Conservation (phyloP, 2,888 invertebrate species). For the Eupithecia inturbata region DNA sequence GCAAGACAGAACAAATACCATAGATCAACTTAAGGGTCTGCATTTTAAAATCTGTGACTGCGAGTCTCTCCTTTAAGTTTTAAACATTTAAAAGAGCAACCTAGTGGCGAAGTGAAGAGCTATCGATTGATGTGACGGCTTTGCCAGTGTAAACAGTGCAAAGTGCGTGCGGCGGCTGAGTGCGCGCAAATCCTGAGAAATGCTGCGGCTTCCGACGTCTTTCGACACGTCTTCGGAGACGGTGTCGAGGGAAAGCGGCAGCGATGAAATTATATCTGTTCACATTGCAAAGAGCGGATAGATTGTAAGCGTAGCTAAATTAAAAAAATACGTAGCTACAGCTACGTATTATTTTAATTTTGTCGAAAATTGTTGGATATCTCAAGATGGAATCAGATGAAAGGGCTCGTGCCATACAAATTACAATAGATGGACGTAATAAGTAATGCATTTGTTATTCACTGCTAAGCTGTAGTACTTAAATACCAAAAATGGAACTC, state of each 20-base stretch:
- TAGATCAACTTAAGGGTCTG: background rate
- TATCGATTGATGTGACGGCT: constrained; percentile 29
- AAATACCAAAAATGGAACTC: background rate
- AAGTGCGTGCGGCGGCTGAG: constrained; percentile 69
- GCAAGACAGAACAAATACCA: too few species aligned
- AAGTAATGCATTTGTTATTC: too few species aligned
- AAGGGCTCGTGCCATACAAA: background rate
- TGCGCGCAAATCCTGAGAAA: constrained; percentile 76
- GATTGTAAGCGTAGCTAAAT: background rate
- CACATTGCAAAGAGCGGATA: background rate
- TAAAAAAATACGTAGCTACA: too few species aligned
- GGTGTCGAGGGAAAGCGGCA: constrained; percentile 40
- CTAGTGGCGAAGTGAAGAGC: constrained; percentile 18
- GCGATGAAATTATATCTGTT: constrained; percentile 4
- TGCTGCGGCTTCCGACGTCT: constrained; percentile 69
- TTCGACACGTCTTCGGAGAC: constrained; percentile 65
- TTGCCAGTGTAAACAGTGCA: constrained; percentile 54
- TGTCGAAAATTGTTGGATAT: too few species aligned
- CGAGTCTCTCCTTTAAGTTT: background rate
- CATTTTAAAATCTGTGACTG: background rate
- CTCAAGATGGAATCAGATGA: background rate
- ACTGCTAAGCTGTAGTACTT: background rate
- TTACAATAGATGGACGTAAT: background rate
- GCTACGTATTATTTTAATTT: too few species aligned
- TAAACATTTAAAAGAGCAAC: constrained; percentile 13